A percentile compares a stretch with the other conserved stretches of the same genome.
phyloP scores from a whole-genome alignment of 2,113 vertebrate genomes.

The Galeopterus variegatus region DNA sequence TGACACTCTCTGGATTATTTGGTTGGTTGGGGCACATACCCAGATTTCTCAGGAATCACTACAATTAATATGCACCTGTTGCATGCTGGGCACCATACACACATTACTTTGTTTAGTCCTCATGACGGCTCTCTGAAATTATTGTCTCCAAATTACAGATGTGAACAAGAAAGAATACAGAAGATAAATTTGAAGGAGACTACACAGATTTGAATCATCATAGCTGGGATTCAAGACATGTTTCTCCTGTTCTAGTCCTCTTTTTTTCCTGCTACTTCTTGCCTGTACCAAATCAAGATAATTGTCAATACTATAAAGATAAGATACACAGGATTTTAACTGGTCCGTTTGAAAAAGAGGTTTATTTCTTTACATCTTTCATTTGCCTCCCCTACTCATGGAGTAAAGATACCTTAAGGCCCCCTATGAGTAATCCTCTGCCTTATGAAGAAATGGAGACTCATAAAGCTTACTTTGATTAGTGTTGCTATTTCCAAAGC shows the following conservation, averaged over 20 bases:
- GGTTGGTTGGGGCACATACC: not conserved
- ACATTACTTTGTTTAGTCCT: not conserved
- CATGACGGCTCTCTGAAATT: not conserved
- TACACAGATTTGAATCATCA: not conserved
- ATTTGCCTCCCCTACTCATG: not conserved
- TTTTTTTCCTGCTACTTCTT: not conserved
- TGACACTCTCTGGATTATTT: not conserved
- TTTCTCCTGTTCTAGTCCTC: not conserved
- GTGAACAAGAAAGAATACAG: not conserved
- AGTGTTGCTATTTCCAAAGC: not conserved
- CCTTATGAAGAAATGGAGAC: not conserved
- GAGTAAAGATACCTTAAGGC: not conserved
- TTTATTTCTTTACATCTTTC: not conserved
- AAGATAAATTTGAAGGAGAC: not conserved
- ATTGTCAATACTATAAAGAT: not conserved
- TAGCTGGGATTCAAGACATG: not conserved
- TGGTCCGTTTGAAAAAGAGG: not conserved
- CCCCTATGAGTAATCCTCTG: not conserved
- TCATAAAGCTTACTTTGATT: not conserved
- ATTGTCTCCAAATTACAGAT: not conserved
- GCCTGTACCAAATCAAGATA: not conserved
- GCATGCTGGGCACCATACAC: too few relatives aligned
- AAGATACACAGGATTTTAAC: not conserved
- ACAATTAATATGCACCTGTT: not conserved
- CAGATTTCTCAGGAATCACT: not conserved